Conservation (phyloP, 2,888 invertebrate species). For the Coronaproctus castanopsis region DNA sequence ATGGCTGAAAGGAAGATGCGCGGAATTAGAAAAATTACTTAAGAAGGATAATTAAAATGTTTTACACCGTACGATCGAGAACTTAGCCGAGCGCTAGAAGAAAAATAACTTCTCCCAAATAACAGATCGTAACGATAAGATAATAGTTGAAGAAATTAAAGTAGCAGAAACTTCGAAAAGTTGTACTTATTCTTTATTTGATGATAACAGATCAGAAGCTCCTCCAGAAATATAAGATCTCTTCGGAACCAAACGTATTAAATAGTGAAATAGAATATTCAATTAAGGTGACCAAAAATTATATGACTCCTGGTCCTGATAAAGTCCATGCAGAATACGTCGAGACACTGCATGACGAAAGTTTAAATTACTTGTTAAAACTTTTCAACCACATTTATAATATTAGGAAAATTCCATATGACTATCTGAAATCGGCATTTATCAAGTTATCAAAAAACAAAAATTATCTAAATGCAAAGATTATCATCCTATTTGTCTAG, state of each 20-base stretch:
- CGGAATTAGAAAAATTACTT: too few species aligned
- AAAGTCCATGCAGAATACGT: not conserved
- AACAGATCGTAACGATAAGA: too few species aligned
- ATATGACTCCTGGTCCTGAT: not conserved
- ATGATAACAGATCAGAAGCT: not conserved
- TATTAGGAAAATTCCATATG: not conserved
- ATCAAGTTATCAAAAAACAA: too few species aligned
- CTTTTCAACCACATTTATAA: not conserved
- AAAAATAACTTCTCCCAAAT: too few species aligned
- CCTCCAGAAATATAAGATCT: not conserved
- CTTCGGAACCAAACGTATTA: not conserved
- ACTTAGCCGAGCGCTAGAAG: too few species aligned
- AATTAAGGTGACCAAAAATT: not conserved
- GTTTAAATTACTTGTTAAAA: not conserved
- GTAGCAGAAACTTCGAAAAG: too few species aligned
- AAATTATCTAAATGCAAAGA: not conserved
- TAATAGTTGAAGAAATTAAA: too few species aligned
- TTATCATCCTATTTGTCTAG: too few species aligned
- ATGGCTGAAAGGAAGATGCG: too few species aligned
- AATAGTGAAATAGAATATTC: not conserved
- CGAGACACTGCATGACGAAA: not conserved
- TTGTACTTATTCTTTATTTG: too few species aligned
- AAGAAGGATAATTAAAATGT: too few species aligned
- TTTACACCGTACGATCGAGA: too few species aligned
- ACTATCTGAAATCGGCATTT: not conserved